These are phyloP conservation scores for Tenthredo notha DNA, from an alignment of 2,888 invertebrate genomes.

Conservation along the genomic window DNA sequence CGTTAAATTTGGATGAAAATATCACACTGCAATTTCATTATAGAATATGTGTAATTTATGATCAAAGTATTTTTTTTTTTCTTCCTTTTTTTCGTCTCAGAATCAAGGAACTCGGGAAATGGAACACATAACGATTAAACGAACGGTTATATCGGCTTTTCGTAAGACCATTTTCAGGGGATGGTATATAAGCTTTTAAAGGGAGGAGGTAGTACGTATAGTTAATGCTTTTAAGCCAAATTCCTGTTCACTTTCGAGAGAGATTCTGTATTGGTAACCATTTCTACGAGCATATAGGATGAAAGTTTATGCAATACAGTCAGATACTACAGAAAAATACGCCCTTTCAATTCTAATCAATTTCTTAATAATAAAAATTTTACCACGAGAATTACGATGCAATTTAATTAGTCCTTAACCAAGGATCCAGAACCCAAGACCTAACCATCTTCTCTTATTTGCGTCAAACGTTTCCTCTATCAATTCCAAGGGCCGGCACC, in stretches of 20 bases:
- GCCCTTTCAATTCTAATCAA: not conserved
- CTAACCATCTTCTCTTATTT: slow-evolving; percentile 31
- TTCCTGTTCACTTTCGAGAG: slow-evolving; percentile 1
- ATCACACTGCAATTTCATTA: not conserved
- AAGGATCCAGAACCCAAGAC: not conserved
- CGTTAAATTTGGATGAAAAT: not conserved
- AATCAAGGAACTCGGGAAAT: not conserved
- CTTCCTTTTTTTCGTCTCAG: not conserved
- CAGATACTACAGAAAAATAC: not conserved
- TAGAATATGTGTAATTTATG: not conserved
- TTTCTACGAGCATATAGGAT: not conserved
- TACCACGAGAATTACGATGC: slow-evolving; percentile 28
- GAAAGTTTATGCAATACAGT: not conserved
- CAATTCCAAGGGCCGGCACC: slow-evolving; percentile 2
- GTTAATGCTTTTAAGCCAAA: not conserved
- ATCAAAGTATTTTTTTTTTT: not conserved
- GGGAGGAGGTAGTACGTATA: not conserved
- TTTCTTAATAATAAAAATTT: not conserved
- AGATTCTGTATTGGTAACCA: not conserved
- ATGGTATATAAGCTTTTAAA: slow-evolving; percentile 8
- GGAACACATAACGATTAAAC: slow-evolving; percentile 5
- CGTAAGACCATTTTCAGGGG: slow-evolving; percentile 7
- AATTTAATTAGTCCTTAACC: slow-evolving; percentile 42
- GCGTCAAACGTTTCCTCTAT: slow-evolving; percentile 20
- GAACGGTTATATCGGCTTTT: slow-evolving; percentile 20